Base-by-base conservation (phyloP, 2,113 vertebrate species). In the Xyrauchen texanus region DNA sequence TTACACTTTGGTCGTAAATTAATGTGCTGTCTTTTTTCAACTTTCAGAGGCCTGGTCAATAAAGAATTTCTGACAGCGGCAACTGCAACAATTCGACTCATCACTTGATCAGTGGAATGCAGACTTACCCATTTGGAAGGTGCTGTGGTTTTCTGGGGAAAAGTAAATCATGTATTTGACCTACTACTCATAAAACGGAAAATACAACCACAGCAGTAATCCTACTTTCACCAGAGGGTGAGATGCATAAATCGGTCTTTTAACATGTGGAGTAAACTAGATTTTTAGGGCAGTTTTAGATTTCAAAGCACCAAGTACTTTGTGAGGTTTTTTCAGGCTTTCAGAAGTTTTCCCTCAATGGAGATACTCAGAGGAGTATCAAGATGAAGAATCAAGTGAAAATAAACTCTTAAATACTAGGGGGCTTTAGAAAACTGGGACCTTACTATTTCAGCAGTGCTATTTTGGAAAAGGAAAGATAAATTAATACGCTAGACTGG, bases 291-390 rank as follows among this genome's bases (percentile, higher is more conserved):
- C 79, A 69, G 45, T 75, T 34, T 70, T 77, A 60, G 74, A 68
- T 85, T 80, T 69, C 65, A 72, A 68, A 69, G 16, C 63, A 66
- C 78, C 52, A 57, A 73, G 58, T 69, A 64, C 52, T 45, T 44
- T 76, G 53, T 60, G 49, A 74, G 15, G 4, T 53, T 57, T 85
- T 42, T 10, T 77, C 76, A 80, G 84, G 82, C 66, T 15, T 76
- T 83, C 81, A 63, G 67, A 82, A 84, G 60, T 83, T 67, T 88
- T 77, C 45, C 21, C 82, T 86, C 65, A 69, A 84, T 83, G 85
- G 89, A 93, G 86, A 86, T 87, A 88, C 89, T 89, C 83, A 83
- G 87, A 77, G 85, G 83, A 86, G 86, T 89, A 86, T 90, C 87
- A 81, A 87, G 84, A 85, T 89, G 89, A 89, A 88, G 79, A 89